A percentile compares a stretch with the other conserved stretches of the same genome.
Evolutionary conservation across 2,797 vertebrate genomes (phyloP).

Genomic region (Poeciliopsis infans): DNA sequence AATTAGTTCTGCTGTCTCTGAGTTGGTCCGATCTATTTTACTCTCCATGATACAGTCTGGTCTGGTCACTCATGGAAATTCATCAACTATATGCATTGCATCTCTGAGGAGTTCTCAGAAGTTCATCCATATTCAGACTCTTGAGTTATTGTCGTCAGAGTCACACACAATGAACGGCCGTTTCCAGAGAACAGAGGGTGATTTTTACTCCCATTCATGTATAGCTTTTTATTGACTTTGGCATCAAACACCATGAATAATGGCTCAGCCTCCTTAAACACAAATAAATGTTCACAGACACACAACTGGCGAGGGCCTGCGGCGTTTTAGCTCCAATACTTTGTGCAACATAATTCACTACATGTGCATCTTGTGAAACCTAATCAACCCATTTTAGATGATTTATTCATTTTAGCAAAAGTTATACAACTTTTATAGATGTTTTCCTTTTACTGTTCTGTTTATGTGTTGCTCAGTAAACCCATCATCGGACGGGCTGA

Average conservation of each 20-base stretch:
- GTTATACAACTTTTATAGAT: conserved; percentile 62
- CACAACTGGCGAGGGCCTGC: conserved; percentile 49
- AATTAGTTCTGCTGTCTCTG: conserved; percentile 75
- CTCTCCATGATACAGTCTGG: conserved; percentile 42
- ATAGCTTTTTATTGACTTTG: conserved; percentile 58
- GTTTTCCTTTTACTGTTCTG: conserved; percentile 48
- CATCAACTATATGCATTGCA: conserved; percentile 63
- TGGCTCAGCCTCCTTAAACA: conserved; percentile 58
- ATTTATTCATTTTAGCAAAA: conserved; percentile 70
- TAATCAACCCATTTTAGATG: conserved; percentile 66
- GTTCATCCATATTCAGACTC: conserved; percentile 63
- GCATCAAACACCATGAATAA: conserved; percentile 63
- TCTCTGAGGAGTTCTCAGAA: conserved; percentile 58
- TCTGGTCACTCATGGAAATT: conserved; percentile 58
- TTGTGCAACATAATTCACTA: conserved; percentile 62
- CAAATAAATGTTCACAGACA: conserved; percentile 63
- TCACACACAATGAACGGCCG: conserved; percentile 44
- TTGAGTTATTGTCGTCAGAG: conserved; percentile 70
- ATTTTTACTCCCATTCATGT: conserved; percentile 55
- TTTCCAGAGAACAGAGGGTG: conserved; percentile 53
- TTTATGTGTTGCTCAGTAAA: conserved; percentile 16
- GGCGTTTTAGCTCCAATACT: conserved; percentile 55
- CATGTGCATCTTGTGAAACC: conserved; percentile 62
- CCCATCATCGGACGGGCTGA: not conserved
- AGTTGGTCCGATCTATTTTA: conserved; percentile 72